Evolutionary conservation across 1,140 invertebrate species (phyloP).

Genomic region (Melitaea cinxia): DNA sequence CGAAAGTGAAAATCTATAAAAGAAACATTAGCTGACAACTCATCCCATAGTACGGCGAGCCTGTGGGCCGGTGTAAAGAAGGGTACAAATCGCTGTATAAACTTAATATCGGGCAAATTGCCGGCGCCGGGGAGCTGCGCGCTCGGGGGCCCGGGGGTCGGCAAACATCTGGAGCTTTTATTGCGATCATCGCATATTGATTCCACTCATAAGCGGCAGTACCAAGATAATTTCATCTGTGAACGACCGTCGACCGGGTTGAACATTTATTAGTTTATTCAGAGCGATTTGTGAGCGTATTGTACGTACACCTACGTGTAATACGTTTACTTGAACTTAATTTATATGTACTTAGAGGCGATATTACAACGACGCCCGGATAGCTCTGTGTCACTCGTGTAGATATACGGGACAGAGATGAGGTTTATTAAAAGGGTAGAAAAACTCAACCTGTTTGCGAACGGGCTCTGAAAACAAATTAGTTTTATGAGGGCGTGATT

Average conservation of each 20-base stretch:
- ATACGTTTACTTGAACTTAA: neutral
- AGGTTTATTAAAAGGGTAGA: conserved; percentile 40
- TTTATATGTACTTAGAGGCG: neutral
- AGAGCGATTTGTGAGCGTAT: conserved; percentile 44
- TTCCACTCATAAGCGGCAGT: conserved; percentile 73
- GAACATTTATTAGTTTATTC: conserved; percentile 60
- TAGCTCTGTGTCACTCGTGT: neutral
- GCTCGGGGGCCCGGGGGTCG: conserved; percentile 24
- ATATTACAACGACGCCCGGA: neutral
- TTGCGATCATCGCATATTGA: conserved; percentile 74
- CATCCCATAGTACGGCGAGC: conserved; percentile 34
- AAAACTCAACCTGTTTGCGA: conserved; percentile 34
- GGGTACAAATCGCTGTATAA: conserved; percentile 79
- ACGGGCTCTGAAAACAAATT: conserved; percentile 34
- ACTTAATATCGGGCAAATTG: conserved; percentile 78
- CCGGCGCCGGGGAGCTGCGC: conserved; percentile 48
- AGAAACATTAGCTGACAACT: too few species aligned
- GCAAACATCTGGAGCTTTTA: conserved; percentile 74
- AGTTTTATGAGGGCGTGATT: conserved; percentile 41
- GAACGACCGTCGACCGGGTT: conserved; percentile 36
- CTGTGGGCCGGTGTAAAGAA: conserved; percentile 60
- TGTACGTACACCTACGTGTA: conserved; percentile 18
- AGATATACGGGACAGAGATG: conserved; percentile 16
- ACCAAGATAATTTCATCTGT: conserved; percentile 68
- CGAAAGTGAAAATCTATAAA: too few species aligned